A percentile compares a stretch with the other conserved stretches of the same genome.
These are phyloP conservation scores for Sarcophilus harrisii DNA, from an alignment of 2,797 vertebrate species.

Conservation along the genomic window DNA sequence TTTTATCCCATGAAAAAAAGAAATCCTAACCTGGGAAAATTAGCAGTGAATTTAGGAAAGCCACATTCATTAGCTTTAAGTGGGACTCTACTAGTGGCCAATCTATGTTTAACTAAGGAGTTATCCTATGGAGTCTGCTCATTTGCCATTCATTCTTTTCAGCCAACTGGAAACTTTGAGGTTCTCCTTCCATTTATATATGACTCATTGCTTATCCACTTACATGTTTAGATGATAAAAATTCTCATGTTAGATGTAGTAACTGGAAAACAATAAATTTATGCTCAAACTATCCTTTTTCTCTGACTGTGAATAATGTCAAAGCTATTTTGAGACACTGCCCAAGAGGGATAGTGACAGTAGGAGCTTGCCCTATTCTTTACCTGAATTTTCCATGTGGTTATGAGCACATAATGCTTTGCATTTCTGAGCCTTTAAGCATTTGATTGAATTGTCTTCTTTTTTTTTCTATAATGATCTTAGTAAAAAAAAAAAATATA, in stretches of 20 bases:
- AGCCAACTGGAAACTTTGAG: too few relatives aligned
- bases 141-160: too few relatives aligned
- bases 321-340: not conserved
- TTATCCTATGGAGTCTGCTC: too few relatives aligned
- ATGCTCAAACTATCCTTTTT: not conserved
- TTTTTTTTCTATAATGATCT: not conserved
- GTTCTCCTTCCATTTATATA: too few relatives aligned
- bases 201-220: too few relatives aligned
- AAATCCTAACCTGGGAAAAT: not conserved
- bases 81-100: not conserved
- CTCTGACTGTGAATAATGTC: not conserved
- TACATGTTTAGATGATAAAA: too few relatives aligned
- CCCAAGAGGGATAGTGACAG: not conserved
- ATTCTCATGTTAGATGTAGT: too few relatives aligned
- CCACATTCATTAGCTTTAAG: not conserved
- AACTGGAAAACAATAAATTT: not conserved
- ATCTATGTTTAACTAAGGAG: too few relatives aligned
- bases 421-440: not conserved
- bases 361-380: not conserved
- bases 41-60: not conserved
- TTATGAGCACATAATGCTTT: not conserved
- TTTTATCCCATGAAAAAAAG: not conserved
- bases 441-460: not conserved
- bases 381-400: not conserved
- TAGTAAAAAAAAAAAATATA: too few relatives aligned